Evolutionary conservation across 2,797 vertebrate genomes (phyloP), one percentile per base, ranked within the genome.

Genomic region (Enteromius trimaculatus): DNA sequence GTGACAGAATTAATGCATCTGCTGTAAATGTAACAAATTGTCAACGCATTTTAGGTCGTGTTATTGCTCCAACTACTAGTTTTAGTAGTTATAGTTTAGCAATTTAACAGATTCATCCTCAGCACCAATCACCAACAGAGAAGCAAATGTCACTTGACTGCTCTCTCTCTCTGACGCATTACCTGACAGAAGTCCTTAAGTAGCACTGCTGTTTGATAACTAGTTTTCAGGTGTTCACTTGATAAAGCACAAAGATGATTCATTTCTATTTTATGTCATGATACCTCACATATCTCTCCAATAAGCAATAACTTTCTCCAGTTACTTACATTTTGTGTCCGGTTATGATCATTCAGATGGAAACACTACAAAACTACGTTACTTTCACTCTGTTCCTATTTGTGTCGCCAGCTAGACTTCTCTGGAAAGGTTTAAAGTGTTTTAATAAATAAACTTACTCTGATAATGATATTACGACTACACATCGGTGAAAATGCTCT

Each of bases 271-370:
- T n/a, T 34, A 53, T 74, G 2, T 55, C 37, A 75, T 4, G 6
- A 16, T 6, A 58, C 34, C 21, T 39, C 55, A 58, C 8, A 23
- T 74, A 31, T 31, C 17, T 21, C 19, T 19, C 10, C 13, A 39
- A 6, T 8, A 60, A 42, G 16, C 16, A 29, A 19, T 29, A 42
- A 77, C 31, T 23, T 66, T 79, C 19, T 34, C 4, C 8, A 17
- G 64, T 68, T 68, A 79, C 76, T 49, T 65, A 78, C 60, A 65
- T 65, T 49, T 47, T 49, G 19, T 44, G 17, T 77, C 76, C 55
- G 5, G 16, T 26, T 47, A 23, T 47, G 17, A 47, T 77, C 0
- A 47, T 16, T 34, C 77, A 47, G 11, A 29, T 31, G 9, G 17
- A 31, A 31, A 14, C 7, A 60, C 42, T 42, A 60, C 2, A 76